Evolutionary conservation across 2,113 vertebrate genomes (phyloP), one percentile per base, ranked within the genome.

Genomic region (Anser cygnoides): DNA sequence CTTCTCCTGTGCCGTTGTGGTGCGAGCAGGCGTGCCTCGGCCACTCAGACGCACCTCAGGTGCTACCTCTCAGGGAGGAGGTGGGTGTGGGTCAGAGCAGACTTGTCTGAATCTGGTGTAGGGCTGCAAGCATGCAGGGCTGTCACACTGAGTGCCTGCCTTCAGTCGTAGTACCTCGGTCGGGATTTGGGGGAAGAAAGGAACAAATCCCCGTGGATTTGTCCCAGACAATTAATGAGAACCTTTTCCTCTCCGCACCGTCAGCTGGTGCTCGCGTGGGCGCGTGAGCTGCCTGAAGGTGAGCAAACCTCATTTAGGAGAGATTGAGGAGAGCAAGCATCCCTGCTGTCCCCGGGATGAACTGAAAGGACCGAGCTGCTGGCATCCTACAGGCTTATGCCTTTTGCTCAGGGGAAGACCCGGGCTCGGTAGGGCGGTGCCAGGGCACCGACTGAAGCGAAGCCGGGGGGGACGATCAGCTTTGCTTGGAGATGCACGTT

Each of bases 131-230:
- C 10, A 31, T 43, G 28, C 16, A 78, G 25, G 35, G 68, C 35
- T 72, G 21, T 21, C 43, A 21, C 29, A 26, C 39, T 3, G 4
- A 71, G 44, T 13, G 75, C 7, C 12, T 76, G 22, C 7, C 70
- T 68, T 19, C 43, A 26, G 12, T 4, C 57, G 66, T 23, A 20
- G n/a, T 71, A 21, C 29, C 0, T 63, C 31, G 0, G 0, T 26
- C 35, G 59, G 58, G 49, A 58, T 67, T 86, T n/a, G 22, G 37
- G 23, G 54, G 14, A 77, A 81, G 50, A 54, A 66, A 58, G 59
- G 66, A 83, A 44, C 8, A 68, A 86, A 80, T 50, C 31, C 54
- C 25, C 22, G 39, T 55, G 17, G 35, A 37, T 61, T 77, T 80
- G 67, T 55, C 63, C 18, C 62, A 80, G 39, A 20, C 7, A 43